Evolutionary conservation across 1,140 invertebrate species (phyloP).

Genomic region (Cotesia vestalis): DNA sequence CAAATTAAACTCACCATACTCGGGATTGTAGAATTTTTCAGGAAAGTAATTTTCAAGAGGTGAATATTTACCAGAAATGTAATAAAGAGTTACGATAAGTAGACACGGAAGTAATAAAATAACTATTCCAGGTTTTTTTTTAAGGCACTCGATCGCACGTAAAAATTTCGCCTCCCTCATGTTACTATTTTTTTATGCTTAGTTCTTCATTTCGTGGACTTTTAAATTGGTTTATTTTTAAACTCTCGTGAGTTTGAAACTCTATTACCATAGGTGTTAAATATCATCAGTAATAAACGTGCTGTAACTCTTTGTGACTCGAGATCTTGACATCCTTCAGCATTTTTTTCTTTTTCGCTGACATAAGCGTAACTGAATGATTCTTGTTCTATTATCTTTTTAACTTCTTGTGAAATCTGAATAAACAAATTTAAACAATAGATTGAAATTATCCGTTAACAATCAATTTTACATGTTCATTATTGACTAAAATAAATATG

Average conservation of each 20-base stretch:
- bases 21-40: conserved; percentile 43
- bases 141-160: conserved; percentile 48
- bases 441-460: no score
- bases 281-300: no score
- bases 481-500: no score
- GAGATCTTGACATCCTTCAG: no score
- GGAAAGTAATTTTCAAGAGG: conserved; percentile 44
- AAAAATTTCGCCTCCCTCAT: conserved; percentile 44
- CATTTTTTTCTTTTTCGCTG: no score
- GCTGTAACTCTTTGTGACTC: no score
- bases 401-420: no score
- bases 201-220: background rate
- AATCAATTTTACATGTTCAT: no score
- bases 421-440: no score
- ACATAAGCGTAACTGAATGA: no score
- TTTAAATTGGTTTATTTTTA: no score
- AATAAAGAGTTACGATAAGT: conserved; percentile 53
- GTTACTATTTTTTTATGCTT: conserved; percentile 23
- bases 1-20: conserved; percentile 20
- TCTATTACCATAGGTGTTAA: background rate
- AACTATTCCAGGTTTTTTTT: conserved; percentile 48
- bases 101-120: conserved; percentile 52
- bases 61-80: conserved; percentile 45
- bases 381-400: no score
- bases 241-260: background rate